These are phyloP conservation scores for Drosophila subsilvestris DNA, from an alignment of 2,888 invertebrate genomes.

Conservation along the genomic window DNA sequence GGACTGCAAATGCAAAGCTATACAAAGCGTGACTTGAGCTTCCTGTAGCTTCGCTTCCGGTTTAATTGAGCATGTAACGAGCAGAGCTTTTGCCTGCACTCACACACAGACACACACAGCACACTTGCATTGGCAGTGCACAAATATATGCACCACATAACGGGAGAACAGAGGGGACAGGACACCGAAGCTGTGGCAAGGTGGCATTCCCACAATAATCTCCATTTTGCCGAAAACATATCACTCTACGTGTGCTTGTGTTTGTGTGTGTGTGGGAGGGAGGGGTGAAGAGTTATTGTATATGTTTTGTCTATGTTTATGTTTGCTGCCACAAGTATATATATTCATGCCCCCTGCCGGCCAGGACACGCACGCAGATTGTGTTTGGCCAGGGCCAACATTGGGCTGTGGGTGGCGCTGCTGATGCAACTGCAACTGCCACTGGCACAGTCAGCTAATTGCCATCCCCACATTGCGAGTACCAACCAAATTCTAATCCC, in stretches of 20 bases:
- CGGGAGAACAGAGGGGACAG: slow-evolving; percentile 22
- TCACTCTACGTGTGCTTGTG: slow-evolving; percentile 9
- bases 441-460: slow-evolving; percentile 18
- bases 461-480: background rate
- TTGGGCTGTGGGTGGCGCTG: slow-evolving; percentile 44
- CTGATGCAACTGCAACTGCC: slow-evolving; percentile 26
- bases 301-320: slow-evolving; percentile 65
- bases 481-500: slow-evolving; percentile 2
- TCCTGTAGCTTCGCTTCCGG: slow-evolving; percentile 59
- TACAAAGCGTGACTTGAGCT: slow-evolving; percentile 71
- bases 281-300: slow-evolving; percentile 22
- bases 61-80: slow-evolving; percentile 79
- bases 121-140: slow-evolving; percentile 24
- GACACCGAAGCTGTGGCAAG: slow-evolving; percentile 36
- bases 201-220: slow-evolving; percentile 31
- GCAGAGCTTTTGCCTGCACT: slow-evolving; percentile 60
- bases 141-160: slow-evolving; percentile 58
- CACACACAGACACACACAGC: slow-evolving; percentile 85
- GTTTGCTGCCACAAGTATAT: slow-evolving; percentile 49
- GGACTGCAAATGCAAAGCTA: slow-evolving; percentile 52
- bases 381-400: slow-evolving; percentile 48
- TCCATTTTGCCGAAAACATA: slow-evolving; percentile 56
- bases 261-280: no score
- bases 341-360: slow-evolving; percentile 39
- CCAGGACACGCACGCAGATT: slow-evolving; percentile 25